Evolutionary conservation across 2,888 invertebrate genomes (phyloP).

Genomic region (Entomobrya proxima): DNA sequence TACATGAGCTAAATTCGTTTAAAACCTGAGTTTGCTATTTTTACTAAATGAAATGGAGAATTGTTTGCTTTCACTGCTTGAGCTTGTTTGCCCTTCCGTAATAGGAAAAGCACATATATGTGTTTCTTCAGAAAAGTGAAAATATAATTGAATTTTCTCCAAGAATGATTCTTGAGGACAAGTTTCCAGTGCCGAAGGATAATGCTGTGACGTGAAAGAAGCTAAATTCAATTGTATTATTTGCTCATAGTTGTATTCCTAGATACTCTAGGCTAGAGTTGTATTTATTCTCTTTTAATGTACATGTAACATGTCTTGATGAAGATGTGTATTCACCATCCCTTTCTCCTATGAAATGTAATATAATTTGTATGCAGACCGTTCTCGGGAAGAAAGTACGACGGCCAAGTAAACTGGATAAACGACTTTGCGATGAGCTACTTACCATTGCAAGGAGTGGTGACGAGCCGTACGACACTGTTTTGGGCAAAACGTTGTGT

Average conservation of each 20-base stretch:
- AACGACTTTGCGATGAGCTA: conserved; percentile 87
- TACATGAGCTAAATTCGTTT: neutral
- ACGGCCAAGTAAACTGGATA: conserved; percentile 90
- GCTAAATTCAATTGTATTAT: neutral
- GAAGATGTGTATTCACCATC: conserved; percentile 15
- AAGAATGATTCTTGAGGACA: neutral
- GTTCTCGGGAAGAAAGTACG: conserved; percentile 89
- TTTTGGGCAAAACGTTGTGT: conserved; percentile 95
- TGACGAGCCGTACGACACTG: conserved; percentile 90
- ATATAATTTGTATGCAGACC: conserved; percentile 80
- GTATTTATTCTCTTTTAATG: neutral
- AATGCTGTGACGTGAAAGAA: neutral
- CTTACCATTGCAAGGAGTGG: conserved; percentile 83
- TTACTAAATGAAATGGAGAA: too few species aligned
- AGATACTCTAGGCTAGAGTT: too few species aligned
- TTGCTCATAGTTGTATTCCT: neutral
- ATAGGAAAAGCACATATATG: too few species aligned
- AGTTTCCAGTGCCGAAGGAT: neutral
- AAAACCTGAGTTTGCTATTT: too few species aligned
- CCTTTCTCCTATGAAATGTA: neutral
- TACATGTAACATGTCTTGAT: conserved; percentile 2
- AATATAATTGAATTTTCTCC: neutral
- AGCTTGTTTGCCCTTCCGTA: neutral
- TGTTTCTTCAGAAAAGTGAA: too few species aligned
- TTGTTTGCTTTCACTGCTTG: neutral